Conservation (phyloP, 2,888 invertebrate species). For the Drosophila nr. medialis region DNA sequence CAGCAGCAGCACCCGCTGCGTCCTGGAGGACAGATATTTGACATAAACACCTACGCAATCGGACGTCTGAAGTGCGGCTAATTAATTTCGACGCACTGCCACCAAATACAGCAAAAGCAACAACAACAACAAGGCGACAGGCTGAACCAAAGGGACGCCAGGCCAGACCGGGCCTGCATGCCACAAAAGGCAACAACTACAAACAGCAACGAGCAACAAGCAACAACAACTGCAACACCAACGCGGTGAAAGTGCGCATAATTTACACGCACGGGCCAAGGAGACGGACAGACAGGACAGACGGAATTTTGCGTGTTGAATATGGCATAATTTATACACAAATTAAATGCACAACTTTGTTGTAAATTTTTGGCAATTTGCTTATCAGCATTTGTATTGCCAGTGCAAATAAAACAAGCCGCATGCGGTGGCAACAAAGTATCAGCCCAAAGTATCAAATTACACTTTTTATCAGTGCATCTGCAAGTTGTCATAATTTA, state of each 20-base stretch:
- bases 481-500: constrained; percentile 70
- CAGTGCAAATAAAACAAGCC: constrained; percentile 63
- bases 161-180: constrained; percentile 13
- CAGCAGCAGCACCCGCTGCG: constrained; percentile 29
- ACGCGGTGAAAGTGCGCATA: constrained; percentile 76
- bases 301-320: constrained; percentile 6
- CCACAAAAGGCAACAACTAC: constrained; percentile 39
- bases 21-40: constrained; percentile 38
- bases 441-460: constrained; percentile 47
- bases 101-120: constrained; percentile 27
- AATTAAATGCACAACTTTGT: constrained; percentile 53
- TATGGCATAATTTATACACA: constrained; percentile 42
- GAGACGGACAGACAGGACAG: constrained; percentile 9
- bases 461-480: constrained; percentile 41
- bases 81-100: constrained; percentile 71
- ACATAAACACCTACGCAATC: constrained; percentile 65
- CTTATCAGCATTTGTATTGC: constrained; percentile 58
- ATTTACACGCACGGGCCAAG: constrained; percentile 70
- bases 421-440: constrained; percentile 61
- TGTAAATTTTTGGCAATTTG: constrained; percentile 71
- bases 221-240: constrained; percentile 37
- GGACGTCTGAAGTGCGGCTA: constrained; percentile 55
- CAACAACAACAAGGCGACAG: constrained; percentile 29
- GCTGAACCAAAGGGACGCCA: constrained; percentile 46
- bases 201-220: constrained; percentile 11